Evolutionary conservation across 2,797 vertebrate genomes (phyloP).

Genomic region (Pseudocheirus occidentalis): DNA sequence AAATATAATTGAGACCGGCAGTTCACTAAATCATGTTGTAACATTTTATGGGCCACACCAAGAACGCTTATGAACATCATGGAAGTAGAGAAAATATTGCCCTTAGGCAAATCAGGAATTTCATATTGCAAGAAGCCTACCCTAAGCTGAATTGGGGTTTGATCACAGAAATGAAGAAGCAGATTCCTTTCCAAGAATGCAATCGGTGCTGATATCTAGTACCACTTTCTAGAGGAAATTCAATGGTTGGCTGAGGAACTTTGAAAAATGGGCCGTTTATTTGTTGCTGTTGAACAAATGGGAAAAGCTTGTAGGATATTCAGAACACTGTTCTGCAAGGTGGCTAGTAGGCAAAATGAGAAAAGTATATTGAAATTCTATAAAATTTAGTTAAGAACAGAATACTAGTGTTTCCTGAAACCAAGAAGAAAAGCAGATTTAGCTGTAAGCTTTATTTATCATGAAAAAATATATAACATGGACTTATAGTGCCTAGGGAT

Average conservation of each 20-base stretch:
- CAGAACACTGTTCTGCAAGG: not conserved
- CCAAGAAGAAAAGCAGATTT: not conserved
- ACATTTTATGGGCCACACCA: not conserved
- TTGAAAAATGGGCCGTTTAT: not conserved
- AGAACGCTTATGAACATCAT: not conserved
- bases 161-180: not conserved
- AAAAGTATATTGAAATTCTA: not conserved
- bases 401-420: not conserved
- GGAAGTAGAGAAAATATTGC: not conserved
- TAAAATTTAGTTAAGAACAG: not conserved
- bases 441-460: not conserved
- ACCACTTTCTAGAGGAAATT: not conserved
- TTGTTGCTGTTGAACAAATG: not conserved
- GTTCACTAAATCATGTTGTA: not conserved
- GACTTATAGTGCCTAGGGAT: not conserved
- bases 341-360: not conserved
- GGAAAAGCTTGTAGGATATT: not conserved
- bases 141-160: not conserved
- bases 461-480: no score
- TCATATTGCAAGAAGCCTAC: not conserved
- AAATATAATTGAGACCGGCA: not conserved
- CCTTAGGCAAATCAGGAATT: not conserved
- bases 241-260: not conserved
- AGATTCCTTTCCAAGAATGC: not conserved
- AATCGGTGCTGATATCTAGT: not conserved